Base-by-base conservation (phyloP, 92 coral and sea anemone genomes). In the Palythoa heliodiscus region DNA sequence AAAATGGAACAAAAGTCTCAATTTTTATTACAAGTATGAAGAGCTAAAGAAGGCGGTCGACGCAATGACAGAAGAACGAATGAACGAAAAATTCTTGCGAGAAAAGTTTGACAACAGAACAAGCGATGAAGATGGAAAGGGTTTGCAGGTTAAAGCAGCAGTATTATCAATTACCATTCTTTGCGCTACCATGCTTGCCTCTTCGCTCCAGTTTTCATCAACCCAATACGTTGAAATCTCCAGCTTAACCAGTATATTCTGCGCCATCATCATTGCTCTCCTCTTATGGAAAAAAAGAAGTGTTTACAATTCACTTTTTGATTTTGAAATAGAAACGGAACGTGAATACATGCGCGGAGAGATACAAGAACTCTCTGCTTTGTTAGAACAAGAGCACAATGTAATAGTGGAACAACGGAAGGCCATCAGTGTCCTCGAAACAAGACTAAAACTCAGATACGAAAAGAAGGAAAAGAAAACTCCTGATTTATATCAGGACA, bases 381-480 rank as follows among this genome's bases (percentile, higher is more conserved):
- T 93, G n/a, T 82, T 93, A 67, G 92, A 93, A 12, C 89, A 87
- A 76, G 93, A 93, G 22, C 86, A 90, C 70, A 90, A 88, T 19
- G 96, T 93, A 0, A 91, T 93, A 35, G 79, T 58, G 52, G 90
- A 90, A 60, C 96, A 93, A 68, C 90, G 89, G 73, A 89, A 85
- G 25, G 93, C 93, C 10, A 93, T 93, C n/a, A 85, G 85, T 24
- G 92, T 90, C 40, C 87, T 93, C 6, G 96, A 93, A 63, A 88
- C 86, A 78, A 86, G 88, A 85, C 82, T 93, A 14, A 93, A 91
- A 52, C 87, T 82, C 24, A 90, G 90, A 69, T 87, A 87, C 43
- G 90, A 90, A 66, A 90, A 91, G 76, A 93, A 88, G 73, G 86
- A 93, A 63, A 88, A 93, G 29, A 87, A 90, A 38, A 88, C 86